Evolutionary conservation across 2,113 vertebrate species (phyloP).

Genomic region (Actenoides hombroni): DNA sequence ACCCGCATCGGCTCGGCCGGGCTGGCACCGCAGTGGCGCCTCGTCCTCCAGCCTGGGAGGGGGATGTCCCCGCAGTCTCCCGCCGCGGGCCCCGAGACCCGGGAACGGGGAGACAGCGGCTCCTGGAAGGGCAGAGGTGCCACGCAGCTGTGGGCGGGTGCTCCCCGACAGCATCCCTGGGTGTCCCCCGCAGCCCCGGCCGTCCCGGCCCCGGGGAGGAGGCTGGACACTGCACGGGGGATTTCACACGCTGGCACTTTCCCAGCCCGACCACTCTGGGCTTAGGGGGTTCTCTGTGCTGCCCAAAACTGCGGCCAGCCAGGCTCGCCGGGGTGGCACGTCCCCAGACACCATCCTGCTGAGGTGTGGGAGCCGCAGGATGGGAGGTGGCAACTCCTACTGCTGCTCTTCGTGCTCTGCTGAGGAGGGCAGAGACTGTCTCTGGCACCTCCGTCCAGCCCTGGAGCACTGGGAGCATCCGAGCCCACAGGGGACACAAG

Average conservation of each 20-base stretch:
- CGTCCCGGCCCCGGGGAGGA: accelerated
- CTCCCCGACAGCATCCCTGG: not conserved
- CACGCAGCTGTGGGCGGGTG: accelerated
- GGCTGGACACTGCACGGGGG: accelerated
- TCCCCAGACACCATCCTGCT: too few relatives aligned
- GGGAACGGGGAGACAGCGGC: not conserved
- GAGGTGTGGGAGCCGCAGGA: accelerated
- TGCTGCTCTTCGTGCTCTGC: not conserved
- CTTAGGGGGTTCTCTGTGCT: not conserved
- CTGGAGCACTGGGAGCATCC: not conserved
- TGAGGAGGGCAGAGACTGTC: not conserved
- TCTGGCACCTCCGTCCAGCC: not conserved
- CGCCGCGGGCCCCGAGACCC: accelerated
- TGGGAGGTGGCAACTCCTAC: accelerated
- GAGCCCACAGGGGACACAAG: not conserved
- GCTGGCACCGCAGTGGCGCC: not conserved
- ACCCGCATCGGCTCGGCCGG: accelerated
- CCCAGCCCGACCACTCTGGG: not conserved
- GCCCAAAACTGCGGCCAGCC: not conserved
- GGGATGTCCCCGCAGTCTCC: not conserved
- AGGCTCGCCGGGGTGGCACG: accelerated
- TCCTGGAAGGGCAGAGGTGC: not conserved
- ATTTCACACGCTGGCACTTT: accelerated
- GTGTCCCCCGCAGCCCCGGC: not conserved
- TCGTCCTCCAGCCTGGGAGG: accelerated